phyloP scores from a whole-genome alignment of 2,888 invertebrate species.

The Drosophila limbata region DNA sequence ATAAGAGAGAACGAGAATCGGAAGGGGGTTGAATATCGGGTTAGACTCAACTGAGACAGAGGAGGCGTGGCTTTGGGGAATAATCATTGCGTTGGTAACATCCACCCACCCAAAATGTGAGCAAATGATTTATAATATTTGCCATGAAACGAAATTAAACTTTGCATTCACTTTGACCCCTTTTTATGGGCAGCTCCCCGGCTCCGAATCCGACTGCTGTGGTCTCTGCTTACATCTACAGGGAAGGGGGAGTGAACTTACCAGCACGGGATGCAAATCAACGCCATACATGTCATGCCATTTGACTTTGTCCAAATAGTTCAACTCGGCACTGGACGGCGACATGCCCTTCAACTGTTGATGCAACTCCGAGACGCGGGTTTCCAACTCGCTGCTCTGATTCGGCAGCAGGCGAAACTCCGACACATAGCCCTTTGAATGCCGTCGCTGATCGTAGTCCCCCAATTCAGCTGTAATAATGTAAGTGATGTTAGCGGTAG shows the following conservation, averaged over 20 bases:
- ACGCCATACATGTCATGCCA: slow-evolving; percentile 99
- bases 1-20: slow-evolving; percentile 10
- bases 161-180: slow-evolving; percentile 73
- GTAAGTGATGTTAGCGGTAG: slow-evolving; percentile 4
- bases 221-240: slow-evolving; percentile 6
- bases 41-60: slow-evolving; percentile 46
- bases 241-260: slow-evolving; percentile 86
- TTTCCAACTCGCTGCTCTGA: slow-evolving; percentile 96
- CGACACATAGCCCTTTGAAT: slow-evolving; percentile 95
- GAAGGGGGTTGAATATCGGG: slow-evolving; percentile 33
- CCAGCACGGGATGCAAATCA: slow-evolving; percentile 97
- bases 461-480: slow-evolving; percentile 94
- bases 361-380: slow-evolving; percentile 94
- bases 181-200: slow-evolving; percentile 51
- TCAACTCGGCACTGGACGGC: slow-evolving; percentile 96
- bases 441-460: slow-evolving; percentile 95
- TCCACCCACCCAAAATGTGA: slow-evolving; percentile 44
- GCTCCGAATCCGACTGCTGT: slow-evolving; percentile 4
- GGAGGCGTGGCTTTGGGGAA: slow-evolving; percentile 33
- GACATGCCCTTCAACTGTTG: slow-evolving; percentile 90
- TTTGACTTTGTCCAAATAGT: slow-evolving; percentile 98
- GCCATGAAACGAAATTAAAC: slow-evolving; percentile 78
- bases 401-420: slow-evolving; percentile 97
- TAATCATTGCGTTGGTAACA: slow-evolving; percentile 62
- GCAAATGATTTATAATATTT: slow-evolving; percentile 80